Evolutionary conservation across 2,113 vertebrate species (phyloP), one percentile per base, ranked within the genome.

Genomic region (Azemiops feae): DNA sequence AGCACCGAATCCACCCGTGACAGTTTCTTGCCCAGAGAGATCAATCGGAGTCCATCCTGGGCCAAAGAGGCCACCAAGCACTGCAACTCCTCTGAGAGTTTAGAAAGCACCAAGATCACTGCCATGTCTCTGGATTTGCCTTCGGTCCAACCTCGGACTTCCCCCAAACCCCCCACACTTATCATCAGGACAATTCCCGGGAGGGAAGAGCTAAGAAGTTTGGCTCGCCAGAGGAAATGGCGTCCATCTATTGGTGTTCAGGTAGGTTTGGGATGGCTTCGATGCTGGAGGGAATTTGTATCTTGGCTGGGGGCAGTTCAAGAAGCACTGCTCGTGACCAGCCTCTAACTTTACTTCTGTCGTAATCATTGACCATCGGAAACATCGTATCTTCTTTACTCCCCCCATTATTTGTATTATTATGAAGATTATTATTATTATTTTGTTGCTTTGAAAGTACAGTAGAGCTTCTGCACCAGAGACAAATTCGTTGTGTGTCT

Each of bases 1-100:
- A 99, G 99, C 98, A 99, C 99, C 0, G 99, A 99, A 96, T 99
- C 99, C 91, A 98, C 99, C 95, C 99, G 99, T 16, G 99, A 99
- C 90, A 98, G 98, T 94, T 99, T 99, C 98, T 97, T 98, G 54
- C 97, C 98, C 94, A 4, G 98, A 85, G 96, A 99, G 98, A 97
- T 97, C 92, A 11, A 97, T 27, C 94, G 98, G 20, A 94, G 97
- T 95, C 93, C 97, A 0, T 97, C 97, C 39, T 98, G 98, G 95
- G 96, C 98, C 96, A 98, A 98, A 93, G 97, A 97, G 0, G 54
- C 96, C 0, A 52, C 97, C 34, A 96, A 98, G 90, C 99, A 99
- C 96, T 99, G 99, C 97, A 99, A 99, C 97, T 99, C 99, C 0
- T 98, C 98, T 1, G 99, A 99, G 93, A 98, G 97, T 96, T 98